Percentiles rank a stretch among this genome's conserved stretches.
Conservation (phyloP, 2,113 vertebrate species). For the Gavia stellata region DNA sequence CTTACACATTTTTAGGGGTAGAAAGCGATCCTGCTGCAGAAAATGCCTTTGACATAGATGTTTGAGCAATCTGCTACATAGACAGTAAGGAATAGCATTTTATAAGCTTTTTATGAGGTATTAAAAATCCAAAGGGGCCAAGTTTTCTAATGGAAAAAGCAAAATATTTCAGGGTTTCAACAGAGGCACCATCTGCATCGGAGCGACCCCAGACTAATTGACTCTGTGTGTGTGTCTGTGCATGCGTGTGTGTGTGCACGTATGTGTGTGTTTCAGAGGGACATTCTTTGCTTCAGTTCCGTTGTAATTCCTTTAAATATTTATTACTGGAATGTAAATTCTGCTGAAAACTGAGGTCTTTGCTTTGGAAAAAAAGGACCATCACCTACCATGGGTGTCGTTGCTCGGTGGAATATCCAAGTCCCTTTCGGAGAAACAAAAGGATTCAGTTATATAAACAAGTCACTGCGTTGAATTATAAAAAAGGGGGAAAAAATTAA, state of each 20-base stretch:
- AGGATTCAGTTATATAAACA: conserved; percentile 57
- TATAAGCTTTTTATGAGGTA: neutral
- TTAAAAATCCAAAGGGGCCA: neutral
- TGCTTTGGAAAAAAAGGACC: conserved; percentile 40
- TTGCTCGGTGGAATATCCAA: conserved; percentile 40
- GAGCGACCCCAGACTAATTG: neutral
- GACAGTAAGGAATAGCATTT: conserved; percentile 11
- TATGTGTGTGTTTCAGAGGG: neutral
- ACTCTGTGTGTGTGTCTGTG: neutral
- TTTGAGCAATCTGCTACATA: neutral
- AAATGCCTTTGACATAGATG: neutral
- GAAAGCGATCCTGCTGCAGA: neutral
- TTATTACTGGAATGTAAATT: conserved; percentile 69
- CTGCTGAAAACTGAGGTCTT: conserved; percentile 41
- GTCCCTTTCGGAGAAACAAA: conserved; percentile 56
- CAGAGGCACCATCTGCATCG: neutral
- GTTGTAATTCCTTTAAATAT: conserved; percentile 71
- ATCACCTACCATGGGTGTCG: neutral
- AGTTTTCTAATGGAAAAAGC: neutral
- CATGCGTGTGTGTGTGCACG: accelerated
- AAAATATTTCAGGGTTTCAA: conserved; percentile 5
- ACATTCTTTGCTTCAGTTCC: conserved; percentile 41
- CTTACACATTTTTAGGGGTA: neutral
- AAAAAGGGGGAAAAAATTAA: neutral
- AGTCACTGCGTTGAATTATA: neutral